Conservation (phyloP, 2,888 invertebrate genomes). For the Epirrita christyi region DNA sequence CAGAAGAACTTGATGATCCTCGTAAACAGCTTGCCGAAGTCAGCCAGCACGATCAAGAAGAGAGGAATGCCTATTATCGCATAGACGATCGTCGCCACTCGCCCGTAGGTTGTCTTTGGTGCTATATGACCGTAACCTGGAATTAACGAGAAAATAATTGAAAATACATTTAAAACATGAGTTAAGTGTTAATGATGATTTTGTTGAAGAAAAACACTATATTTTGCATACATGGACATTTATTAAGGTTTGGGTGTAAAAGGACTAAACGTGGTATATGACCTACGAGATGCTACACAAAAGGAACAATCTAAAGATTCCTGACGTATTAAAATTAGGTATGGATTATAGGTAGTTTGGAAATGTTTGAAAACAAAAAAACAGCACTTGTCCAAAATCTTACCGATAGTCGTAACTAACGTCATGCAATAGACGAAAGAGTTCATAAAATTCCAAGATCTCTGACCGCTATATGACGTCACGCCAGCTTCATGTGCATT, state of each 20-base stretch:
- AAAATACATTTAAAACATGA: not conserved
- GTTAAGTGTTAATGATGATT: not conserved
- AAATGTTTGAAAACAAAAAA: not conserved
- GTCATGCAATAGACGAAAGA: slow-evolving; percentile 94
- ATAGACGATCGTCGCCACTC: slow-evolving; percentile 95
- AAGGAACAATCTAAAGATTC: not conserved
- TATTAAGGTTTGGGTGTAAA: slow-evolving; percentile 9
- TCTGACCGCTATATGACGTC: slow-evolving; percentile 92
- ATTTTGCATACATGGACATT: not conserved
- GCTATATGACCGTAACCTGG: slow-evolving; percentile 98
- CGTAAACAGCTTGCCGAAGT: slow-evolving; percentile 97
- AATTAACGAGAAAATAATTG: slow-evolving; percentile 34
- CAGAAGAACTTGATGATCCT: slow-evolving; percentile 95
- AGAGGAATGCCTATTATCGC: slow-evolving; percentile 98
- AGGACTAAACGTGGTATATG: not conserved
- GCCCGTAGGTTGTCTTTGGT: slow-evolving; percentile 94
- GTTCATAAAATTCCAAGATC: slow-evolving; percentile 95
- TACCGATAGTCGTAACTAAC: slow-evolving; percentile 95
- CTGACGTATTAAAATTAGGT: not conserved
- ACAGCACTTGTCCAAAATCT: slow-evolving; percentile 55
- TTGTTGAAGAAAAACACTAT: slow-evolving; percentile 8
- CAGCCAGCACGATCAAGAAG: slow-evolving; percentile 96
- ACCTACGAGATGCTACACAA: not conserved
- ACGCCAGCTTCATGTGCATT: slow-evolving; percentile 93
- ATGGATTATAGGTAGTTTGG: not conserved